Base-by-base conservation (phyloP, 2,888 invertebrate species). In the Pyrocoelia pectoralis region DNA sequence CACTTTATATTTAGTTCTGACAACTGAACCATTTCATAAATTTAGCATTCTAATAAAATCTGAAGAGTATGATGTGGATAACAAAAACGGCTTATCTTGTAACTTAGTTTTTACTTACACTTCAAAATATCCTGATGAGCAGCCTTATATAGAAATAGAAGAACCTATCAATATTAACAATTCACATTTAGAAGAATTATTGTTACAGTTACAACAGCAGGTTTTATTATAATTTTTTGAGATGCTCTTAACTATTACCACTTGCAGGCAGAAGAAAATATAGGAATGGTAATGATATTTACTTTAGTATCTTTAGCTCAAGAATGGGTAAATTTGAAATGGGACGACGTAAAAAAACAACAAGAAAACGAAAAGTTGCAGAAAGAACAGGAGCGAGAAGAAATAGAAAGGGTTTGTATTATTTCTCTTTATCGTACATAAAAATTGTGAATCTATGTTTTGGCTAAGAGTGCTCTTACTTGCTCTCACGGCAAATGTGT, bases 281-380 rank as follows among this genome's bases (percentile, higher is more conserved):
- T 98, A 55, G 98, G 98, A 1, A 97, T 95, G 93, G 98, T 95
- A 33, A 97, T 98, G 97, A 89, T 98, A 41, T 98, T 98, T 79
- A 96, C 96, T 17, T 81, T 98, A 73, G 97, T 98, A 8, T 95
- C 96, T 38, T 90, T 92, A 12, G 91, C 94, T 2, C 93, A 94
- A 76, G 96, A 96, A 79, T 93, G 93, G 91, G 54, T 98, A 1
- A 95, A 94, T 81, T 87, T 88, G 53, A 89, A 90, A 73, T 93
- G 92, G 88, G 97, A 97, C 77, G 86, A 86, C 29, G 85, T 90
- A 48, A 91, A 91, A 74, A 88, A 88, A 69, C 84, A 86, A 55
- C 84, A 87, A 73, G 91, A 93, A 74, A 92, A 92, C 76, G 87
- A 84, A 71, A 85, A 87, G 10, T 86, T 89, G 38, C 86, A 86